Conservation (phyloP, 1,140 invertebrate genomes). For the Drosophila setifemur region DNA sequence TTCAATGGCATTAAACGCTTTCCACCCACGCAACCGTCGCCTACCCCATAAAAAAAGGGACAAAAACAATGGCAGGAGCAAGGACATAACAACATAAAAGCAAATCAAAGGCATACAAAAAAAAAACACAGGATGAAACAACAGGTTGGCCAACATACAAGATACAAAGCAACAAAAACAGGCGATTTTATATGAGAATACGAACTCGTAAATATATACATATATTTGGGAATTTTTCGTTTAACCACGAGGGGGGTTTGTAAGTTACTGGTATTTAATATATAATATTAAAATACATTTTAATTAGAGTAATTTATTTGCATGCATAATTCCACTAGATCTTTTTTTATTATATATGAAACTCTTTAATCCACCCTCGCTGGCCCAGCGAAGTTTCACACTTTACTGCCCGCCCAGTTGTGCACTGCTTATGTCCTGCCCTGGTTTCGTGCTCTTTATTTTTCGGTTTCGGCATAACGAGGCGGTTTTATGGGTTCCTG, state of each 20-base stretch:
- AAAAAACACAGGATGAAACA: constrained; percentile 34
- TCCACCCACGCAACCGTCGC: not conserved
- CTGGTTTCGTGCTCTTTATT: constrained; percentile 7
- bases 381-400: constrained; percentile 2
- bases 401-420: not conserved
- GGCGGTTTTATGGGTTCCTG: constrained; percentile 30
- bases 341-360: too few species aligned
- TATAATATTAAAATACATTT: too few species aligned
- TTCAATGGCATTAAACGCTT: constrained; percentile 42
- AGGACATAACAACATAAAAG: constrained; percentile 10
- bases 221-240: constrained; percentile 11
- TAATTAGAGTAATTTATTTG: too few species aligned
- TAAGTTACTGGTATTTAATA: too few species aligned
- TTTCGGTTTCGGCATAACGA: constrained; percentile 33
- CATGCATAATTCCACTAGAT: too few species aligned
- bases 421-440: not conserved
- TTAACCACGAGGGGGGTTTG: not conserved
- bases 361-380: not conserved
- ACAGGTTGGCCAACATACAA: constrained; percentile 41
- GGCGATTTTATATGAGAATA: constrained; percentile 3
- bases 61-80: not conserved
- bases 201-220: constrained; percentile 22
- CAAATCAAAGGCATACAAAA: constrained; percentile 46
- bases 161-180: not conserved
- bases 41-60: not conserved